These are phyloP conservation scores for Glaucomys volans DNA, from an alignment of 2,113 vertebrate species.

Conservation along the genomic window DNA sequence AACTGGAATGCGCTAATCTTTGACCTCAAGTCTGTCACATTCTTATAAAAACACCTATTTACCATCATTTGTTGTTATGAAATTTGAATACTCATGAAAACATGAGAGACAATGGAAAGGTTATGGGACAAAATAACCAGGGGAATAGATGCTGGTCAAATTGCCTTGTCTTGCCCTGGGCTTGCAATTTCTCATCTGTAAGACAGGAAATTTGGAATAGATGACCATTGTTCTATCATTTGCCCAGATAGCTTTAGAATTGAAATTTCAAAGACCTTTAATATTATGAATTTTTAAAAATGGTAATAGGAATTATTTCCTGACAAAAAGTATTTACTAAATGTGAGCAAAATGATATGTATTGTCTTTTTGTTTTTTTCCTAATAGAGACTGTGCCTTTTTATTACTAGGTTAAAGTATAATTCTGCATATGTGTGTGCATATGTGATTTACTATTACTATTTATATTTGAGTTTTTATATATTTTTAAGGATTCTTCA, in stretches of 20 bases:
- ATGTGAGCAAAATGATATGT: neutral
- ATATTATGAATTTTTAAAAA: neutral
- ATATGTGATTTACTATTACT: neutral
- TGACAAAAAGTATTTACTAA: slow-evolving; percentile 6
- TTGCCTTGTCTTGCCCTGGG: neutral
- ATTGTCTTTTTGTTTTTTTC: slow-evolving; percentile 3
- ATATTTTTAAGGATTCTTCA: slow-evolving; percentile 16
- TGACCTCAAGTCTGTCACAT: slow-evolving; percentile 13
- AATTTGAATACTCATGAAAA: slow-evolving; percentile 26
- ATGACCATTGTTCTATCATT: neutral
- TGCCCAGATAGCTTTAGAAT: neutral
- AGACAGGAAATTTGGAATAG: neutral
- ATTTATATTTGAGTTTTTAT: slow-evolving; percentile 17
- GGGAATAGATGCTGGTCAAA: neutral
- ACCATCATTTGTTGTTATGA: neutral
- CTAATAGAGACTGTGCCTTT: neutral
- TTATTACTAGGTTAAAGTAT: slow-evolving; percentile 13
- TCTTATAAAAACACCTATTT: neutral
- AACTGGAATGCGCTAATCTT: neutral
- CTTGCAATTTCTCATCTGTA: neutral
- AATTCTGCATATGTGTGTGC: neutral
- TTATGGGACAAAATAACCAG: neutral
- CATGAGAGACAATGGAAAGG: neutral
- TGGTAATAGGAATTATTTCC: neutral
- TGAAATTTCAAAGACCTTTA: neutral